Evolutionary conservation across 2,113 vertebrate species (phyloP).

Genomic region (Lasiurus cinereus): DNA sequence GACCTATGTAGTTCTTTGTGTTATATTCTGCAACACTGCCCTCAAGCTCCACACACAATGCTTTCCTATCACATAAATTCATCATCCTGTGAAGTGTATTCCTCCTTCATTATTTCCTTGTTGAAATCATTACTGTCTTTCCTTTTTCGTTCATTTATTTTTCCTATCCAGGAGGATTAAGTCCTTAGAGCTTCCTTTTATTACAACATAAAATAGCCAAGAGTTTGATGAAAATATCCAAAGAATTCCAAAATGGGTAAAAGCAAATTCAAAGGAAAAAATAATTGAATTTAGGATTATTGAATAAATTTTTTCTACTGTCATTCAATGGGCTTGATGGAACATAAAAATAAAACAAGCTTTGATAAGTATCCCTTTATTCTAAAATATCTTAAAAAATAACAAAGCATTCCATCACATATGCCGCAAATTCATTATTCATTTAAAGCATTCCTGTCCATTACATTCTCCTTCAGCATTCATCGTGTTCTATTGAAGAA

Average conservation of each 20-base stretch:
- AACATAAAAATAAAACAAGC: background rate
- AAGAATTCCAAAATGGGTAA: conserved; percentile 19
- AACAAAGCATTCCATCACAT: background rate
- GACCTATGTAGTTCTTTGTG: background rate
- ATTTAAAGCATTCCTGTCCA: background rate
- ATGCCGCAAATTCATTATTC: background rate
- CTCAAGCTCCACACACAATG: background rate
- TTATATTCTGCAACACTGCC: background rate
- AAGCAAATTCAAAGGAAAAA: conserved; percentile 40
- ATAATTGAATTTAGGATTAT: background rate
- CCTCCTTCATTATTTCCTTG: background rate
- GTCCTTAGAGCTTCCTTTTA: background rate
- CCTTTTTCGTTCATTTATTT: background rate
- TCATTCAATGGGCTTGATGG: background rate
- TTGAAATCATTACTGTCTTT: conserved; percentile 1
- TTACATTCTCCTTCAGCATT: background rate
- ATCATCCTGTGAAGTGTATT: background rate
- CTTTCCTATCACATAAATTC: background rate
- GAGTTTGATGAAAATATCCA: background rate
- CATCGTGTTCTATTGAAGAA: background rate
- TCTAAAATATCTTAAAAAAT: conserved; percentile 1
- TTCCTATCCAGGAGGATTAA: background rate
- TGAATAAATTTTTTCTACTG: background rate
- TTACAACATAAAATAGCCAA: background rate
- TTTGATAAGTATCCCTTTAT: background rate